Base-by-base conservation (phyloP, 1,140 invertebrate genomes). In the Lethrus apterus region DNA sequence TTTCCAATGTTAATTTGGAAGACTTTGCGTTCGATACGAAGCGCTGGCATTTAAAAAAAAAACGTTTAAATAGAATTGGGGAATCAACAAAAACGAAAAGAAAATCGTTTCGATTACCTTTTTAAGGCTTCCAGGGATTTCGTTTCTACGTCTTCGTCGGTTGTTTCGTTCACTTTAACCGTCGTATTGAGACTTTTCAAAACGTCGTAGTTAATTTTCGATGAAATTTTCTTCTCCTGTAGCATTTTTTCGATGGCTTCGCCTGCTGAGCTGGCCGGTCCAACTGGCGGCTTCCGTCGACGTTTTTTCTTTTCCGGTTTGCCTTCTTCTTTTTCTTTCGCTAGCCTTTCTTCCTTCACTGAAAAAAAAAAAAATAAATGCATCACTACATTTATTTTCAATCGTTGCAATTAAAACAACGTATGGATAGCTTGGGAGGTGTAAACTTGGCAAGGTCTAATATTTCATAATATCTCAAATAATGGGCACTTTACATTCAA, bases 141-240 rank as follows among this genome's bases (percentile, higher is more conserved):
- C 19, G 35, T 23, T 35, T 49, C 17, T 36, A 47, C 30, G 46
- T 58, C 52, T 46, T 54, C 36, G 30, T n/a, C n/a, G 38, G 14
- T 19, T 30, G 34, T 10, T 34, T 53, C 45, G 8, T 42, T 50
- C n/a, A 54, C 52, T 21, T 51, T 62, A 57, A 80, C 75, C 64
- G 72, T 81, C 23, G 54, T 68, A 63, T 79, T 80, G 52, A 93
- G 68, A 60, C 80, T 88, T 59, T 90, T 92, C 9, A 98, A 69
- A 13, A 98, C 93, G 57, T 98, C 93, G 62, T 98, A 98, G 69
- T 98, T 96, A 21, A 98, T 96, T 77, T 98, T 98, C 3, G 79
- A 83, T 0, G 93, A 97, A 46, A 98, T 86, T 63, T 89, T 90
- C 66, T 94, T 96, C 57, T 95, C 92, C 55, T 91, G 84, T 4